A percentile compares a stretch with the other conserved stretches of the same genome.
These are phyloP conservation scores for Drosophila yooni DNA, from an alignment of 2,888 invertebrate species.

Conservation along the genomic window DNA sequence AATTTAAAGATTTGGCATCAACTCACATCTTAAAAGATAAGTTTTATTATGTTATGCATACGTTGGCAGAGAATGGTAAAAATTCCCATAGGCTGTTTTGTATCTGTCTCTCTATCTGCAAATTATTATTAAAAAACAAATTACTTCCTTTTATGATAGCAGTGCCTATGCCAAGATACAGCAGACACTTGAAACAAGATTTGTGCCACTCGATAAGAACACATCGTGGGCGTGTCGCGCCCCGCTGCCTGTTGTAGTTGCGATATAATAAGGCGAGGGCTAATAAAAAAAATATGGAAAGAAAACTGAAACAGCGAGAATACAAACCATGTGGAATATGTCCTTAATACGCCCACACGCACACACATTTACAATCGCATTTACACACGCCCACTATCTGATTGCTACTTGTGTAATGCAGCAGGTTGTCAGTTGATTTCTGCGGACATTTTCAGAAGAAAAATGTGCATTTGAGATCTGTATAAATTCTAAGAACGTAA, in stretches of 20 bases:
- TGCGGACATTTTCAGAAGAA: conserved; percentile 17
- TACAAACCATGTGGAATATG: conserved; percentile 41
- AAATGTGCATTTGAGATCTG: conserved; percentile 35
- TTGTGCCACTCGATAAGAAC: conserved; percentile 54
- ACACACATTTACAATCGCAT: not conserved
- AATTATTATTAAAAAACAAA: not conserved
- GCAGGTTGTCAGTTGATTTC: conserved; percentile 28
- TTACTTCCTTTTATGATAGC: not conserved
- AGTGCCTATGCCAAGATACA: not conserved
- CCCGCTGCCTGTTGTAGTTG: conserved; percentile 26
- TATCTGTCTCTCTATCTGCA: not conserved
- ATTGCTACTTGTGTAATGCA: conserved; percentile 42
- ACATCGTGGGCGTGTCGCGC: conserved; percentile 40
- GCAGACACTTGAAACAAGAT: conserved; percentile 51
- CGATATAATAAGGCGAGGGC: conserved; percentile 30
- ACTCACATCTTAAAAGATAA: not conserved
- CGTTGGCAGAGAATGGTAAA: not conserved
- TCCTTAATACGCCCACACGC: conserved; percentile 25
- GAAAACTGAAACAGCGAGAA: conserved; percentile 49
- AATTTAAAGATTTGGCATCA: not conserved
- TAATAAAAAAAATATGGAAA: conserved; percentile 29
- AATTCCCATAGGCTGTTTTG: not conserved
- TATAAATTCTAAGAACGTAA: not conserved
- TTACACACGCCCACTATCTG: conserved; percentile 13
- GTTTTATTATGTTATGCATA: not conserved